A percentile compares a stretch with the other conserved stretches of the same genome.
These are phyloP conservation scores for Mugil cephalus DNA, from an alignment of 2,113 vertebrate genomes.

Conservation along the genomic window DNA sequence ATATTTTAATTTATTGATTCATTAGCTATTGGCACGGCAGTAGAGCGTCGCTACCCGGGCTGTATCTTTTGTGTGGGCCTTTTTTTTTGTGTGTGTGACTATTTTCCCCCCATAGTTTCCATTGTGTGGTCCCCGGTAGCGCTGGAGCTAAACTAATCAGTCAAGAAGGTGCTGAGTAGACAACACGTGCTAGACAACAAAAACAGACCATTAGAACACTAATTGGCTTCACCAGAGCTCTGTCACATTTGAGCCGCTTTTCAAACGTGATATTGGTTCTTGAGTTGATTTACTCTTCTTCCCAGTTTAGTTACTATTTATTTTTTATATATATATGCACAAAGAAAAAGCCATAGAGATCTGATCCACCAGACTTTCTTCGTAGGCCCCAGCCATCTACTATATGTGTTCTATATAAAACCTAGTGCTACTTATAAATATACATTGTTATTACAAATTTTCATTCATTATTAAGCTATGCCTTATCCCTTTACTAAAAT, in stretches of 20 bases:
- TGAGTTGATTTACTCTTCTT: neutral
- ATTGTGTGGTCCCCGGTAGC: conserved; percentile 61
- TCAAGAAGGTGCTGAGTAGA: conserved; percentile 76
- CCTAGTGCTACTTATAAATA: too few relatives aligned
- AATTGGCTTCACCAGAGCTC: conserved; percentile 55
- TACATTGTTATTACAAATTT: too few relatives aligned
- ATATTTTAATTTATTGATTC: conserved; percentile 76
- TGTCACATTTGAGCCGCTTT: conserved; percentile 17
- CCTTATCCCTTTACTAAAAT: too few relatives aligned
- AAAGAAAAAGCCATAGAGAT: too few relatives aligned
- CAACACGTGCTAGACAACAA: conserved; percentile 57
- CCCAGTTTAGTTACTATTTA: neutral
- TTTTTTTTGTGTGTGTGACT: conserved; percentile 52
- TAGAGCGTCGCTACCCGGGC: conserved; percentile 36
- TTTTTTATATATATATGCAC: too few relatives aligned
- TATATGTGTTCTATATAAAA: too few relatives aligned
- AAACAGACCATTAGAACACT: conserved; percentile 63
- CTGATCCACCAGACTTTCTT: too few relatives aligned
- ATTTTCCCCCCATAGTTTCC: conserved; percentile 57
- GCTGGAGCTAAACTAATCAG: conserved; percentile 75
- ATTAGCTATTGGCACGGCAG: conserved; percentile 70
- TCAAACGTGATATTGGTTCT: neutral
- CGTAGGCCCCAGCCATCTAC: too few relatives aligned
- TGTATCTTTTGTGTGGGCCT: conserved; percentile 49
- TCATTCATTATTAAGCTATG: too few relatives aligned